These are phyloP conservation scores for Clepsis dumicolana DNA, from an alignment of 2,888 invertebrate genomes.

Conservation along the genomic window DNA sequence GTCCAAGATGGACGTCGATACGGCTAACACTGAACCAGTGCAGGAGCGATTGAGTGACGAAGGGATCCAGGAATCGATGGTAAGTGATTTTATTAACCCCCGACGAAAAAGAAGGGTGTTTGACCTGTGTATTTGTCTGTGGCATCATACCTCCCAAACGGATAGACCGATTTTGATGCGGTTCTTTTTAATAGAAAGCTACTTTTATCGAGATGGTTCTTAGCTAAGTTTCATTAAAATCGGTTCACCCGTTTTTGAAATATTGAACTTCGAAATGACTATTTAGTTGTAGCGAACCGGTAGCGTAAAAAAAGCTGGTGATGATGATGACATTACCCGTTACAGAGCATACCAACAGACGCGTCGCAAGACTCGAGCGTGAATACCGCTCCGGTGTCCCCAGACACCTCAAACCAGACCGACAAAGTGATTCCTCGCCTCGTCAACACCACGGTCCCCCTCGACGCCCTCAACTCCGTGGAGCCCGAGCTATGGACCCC, in stretches of 20 bases:
- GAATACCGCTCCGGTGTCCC: constrained; percentile 58
- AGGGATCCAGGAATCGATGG: constrained; percentile 48
- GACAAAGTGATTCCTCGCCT: constrained; percentile 88
- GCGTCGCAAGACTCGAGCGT: constrained; percentile 61
- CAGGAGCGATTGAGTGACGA: constrained; percentile 44
- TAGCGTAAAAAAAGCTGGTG: too few relatives aligned
- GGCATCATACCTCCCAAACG: too few relatives aligned
- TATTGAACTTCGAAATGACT: too few relatives aligned
- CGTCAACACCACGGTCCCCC: constrained; percentile 84
- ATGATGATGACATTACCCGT: too few relatives aligned
- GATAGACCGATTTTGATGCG: too few relatives aligned
- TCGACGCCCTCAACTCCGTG: constrained; percentile 82
- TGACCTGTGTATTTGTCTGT: too few relatives aligned
- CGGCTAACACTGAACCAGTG: constrained; percentile 39
- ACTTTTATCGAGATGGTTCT: too few relatives aligned
- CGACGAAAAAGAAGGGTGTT: too few relatives aligned
- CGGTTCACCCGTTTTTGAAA: too few relatives aligned
- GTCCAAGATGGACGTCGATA: constrained; percentile 41
- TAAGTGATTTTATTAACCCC: neutral
- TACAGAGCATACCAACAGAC: constrained; percentile 59
- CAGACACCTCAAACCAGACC: constrained; percentile 50
- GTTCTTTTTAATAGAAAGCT: too few relatives aligned
- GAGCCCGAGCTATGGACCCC: constrained; percentile 90
- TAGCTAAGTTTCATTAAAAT: too few relatives aligned
- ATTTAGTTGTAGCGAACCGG: too few relatives aligned